phyloP scores from a whole-genome alignment of 1,140 invertebrate genomes.

The Camponotus pennsylvanicus region DNA sequence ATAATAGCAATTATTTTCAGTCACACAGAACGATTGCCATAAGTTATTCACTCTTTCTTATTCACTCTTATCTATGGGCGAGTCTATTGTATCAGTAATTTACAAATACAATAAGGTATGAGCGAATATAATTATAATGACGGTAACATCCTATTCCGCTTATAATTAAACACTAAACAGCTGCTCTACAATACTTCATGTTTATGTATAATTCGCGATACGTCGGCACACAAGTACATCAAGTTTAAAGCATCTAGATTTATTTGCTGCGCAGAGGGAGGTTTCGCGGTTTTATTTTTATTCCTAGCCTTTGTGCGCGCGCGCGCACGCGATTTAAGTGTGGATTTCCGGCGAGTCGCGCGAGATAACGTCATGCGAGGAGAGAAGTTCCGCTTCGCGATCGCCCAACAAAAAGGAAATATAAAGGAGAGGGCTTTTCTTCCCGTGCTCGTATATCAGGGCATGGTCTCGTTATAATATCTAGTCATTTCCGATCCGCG shows the following conservation, averaged over 20 bases:
- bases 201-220: slow-evolving; percentile 46
- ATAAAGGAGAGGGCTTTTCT: slow-evolving; percentile 53
- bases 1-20: neutral
- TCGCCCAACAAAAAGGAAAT: slow-evolving; percentile 45
- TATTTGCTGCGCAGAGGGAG: slow-evolving; percentile 42
- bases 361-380: slow-evolving; percentile 56
- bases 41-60: neutral
- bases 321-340: slow-evolving; percentile 66
- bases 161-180: slow-evolving; percentile 1
- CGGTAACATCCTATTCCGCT: slow-evolving; percentile 1
- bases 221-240: slow-evolving; percentile 14
- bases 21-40: neutral
- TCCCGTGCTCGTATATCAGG: slow-evolving; percentile 66
- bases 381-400: slow-evolving; percentile 45
- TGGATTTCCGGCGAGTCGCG: slow-evolving; percentile 69
- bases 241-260: slow-evolving; percentile 39
- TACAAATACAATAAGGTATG: neutral
- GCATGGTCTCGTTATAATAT: slow-evolving; percentile 70
- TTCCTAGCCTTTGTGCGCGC: slow-evolving; percentile 34
- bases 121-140: slow-evolving; percentile 11
- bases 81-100: slow-evolving; percentile 22
- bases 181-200: slow-evolving; percentile 4
- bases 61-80: neutral
- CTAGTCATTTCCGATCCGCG: slow-evolving; percentile 69
- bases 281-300: slow-evolving; percentile 46